phyloP scores from a whole-genome alignment of 2,113 vertebrate genomes.

The Pedionomus torquatus region DNA sequence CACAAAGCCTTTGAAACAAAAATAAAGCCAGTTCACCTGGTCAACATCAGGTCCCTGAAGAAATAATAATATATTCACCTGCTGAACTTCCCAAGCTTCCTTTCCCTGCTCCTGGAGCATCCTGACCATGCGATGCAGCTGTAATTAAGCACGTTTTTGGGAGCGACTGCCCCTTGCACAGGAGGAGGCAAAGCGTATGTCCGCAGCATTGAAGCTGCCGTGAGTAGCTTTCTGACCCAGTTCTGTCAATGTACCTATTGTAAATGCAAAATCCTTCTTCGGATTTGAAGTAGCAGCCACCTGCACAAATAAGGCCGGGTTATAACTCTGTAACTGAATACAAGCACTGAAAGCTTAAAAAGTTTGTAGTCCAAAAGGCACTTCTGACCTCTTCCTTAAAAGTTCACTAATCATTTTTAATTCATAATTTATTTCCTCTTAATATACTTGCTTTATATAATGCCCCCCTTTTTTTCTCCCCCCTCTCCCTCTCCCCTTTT shows the following conservation, averaged over 20 bases:
- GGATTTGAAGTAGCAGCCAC: conserved; percentile 78
- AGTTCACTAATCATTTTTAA: conserved; percentile 78
- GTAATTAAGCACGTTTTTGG: neutral
- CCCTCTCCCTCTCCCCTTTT: neutral
- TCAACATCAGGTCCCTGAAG: neutral
- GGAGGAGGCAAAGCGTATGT: neutral
- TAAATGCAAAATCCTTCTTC: conserved; percentile 71
- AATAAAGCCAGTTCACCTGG: neutral
- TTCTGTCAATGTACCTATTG: conserved; percentile 77
- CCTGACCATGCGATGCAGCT: neutral
- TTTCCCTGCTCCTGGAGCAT: neutral
- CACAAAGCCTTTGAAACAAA: neutral
- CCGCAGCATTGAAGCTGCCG: neutral
- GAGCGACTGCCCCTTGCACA: neutral
- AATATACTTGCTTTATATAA: conserved; percentile 63
- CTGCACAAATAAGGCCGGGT: conserved; percentile 85
- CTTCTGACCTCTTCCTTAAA: conserved; percentile 75
- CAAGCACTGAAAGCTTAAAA: conserved; percentile 71
- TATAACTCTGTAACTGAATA: conserved; percentile 78
- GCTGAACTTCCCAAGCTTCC: neutral
- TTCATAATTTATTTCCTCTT: conserved; percentile 77
- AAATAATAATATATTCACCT: neutral
- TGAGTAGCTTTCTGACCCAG: conserved; percentile 33
- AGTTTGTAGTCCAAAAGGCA: conserved; percentile 73
- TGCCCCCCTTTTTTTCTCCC: accelerated